phyloP scores from a whole-genome alignment of 2,113 vertebrate species.

The Pomatorhinus ruficollis region DNA sequence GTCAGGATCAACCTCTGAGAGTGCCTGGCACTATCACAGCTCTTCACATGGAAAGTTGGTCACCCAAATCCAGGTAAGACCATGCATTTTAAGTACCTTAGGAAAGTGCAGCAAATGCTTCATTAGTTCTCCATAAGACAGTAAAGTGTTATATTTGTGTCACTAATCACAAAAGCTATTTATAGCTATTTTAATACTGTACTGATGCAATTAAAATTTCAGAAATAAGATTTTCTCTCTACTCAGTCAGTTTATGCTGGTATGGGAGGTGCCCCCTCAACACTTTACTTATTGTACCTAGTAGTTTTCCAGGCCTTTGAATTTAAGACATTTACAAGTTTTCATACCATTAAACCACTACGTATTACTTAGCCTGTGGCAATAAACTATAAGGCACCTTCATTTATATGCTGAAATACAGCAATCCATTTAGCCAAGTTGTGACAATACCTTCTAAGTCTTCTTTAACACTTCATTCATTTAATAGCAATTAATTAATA shows the following conservation, averaged over 20 bases:
- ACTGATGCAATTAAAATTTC: slow-evolving; percentile 2
- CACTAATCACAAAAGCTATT: slow-evolving; percentile 6
- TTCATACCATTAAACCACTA: neutral
- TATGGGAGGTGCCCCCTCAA: neutral
- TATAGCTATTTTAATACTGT: neutral
- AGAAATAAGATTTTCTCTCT: slow-evolving; percentile 20
- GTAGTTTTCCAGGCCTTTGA: neutral
- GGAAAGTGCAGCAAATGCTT: slow-evolving; percentile 17
- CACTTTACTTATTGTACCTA: neutral
- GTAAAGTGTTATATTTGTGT: neutral
- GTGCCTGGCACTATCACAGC: neutral
- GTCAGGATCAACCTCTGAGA: neutral
- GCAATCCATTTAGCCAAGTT: neutral
- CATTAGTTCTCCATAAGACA: neutral
- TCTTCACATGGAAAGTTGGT: neutral
- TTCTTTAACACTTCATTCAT: neutral
- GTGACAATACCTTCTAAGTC: neutral
- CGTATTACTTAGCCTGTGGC: neutral
- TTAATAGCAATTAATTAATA: neutral
- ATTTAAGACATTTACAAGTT: slow-evolving; percentile 11
- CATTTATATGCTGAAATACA: neutral
- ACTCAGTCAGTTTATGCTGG: neutral
- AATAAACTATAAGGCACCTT: neutral
- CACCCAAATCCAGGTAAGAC: neutral
- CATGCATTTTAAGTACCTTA: neutral